These are phyloP conservation scores for Trypoxylus dichotomus DNA, from an alignment of 1,140 invertebrate species.

Conservation along the genomic window DNA sequence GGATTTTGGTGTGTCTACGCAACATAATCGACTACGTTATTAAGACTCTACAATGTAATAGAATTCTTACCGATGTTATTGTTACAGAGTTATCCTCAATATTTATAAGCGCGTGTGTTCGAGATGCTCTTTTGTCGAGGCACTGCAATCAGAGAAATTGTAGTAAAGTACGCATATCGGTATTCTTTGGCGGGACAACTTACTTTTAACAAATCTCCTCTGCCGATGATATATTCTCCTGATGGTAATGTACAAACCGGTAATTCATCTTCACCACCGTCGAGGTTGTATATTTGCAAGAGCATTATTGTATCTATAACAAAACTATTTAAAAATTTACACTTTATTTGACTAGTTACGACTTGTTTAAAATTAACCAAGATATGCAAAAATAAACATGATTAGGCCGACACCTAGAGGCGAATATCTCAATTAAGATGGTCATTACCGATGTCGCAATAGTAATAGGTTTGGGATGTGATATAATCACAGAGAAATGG, in stretches of 20 bases:
- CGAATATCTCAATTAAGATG: too few relatives aligned
- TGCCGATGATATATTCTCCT: conserved; percentile 38
- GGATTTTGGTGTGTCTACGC: conserved; percentile 41
- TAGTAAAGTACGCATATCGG: conserved; percentile 8
- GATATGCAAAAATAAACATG: too few relatives aligned
- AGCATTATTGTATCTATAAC: conserved; percentile 4
- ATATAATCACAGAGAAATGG: too few relatives aligned
- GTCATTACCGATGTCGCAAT: too few relatives aligned
- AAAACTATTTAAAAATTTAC: too few relatives aligned
- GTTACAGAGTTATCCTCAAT: conserved; percentile 32
- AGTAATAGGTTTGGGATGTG: too few relatives aligned
- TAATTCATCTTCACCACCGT: neutral
- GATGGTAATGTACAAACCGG: conserved; percentile 34
- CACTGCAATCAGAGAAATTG: conserved; percentile 36
- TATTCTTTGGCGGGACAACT: neutral
- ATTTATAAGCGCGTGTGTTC: conserved; percentile 39
- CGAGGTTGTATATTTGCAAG: conserved; percentile 29
- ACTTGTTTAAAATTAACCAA: too few relatives aligned
- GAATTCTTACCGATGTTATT: conserved; percentile 39
- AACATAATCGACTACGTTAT: conserved; percentile 14
- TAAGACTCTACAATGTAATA: neutral
- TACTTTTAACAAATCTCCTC: conserved; percentile 39
- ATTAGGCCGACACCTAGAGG: too few relatives aligned
- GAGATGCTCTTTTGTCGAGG: conserved; percentile 41
- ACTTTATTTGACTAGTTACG: too few relatives aligned